Evolutionary conservation across 1,140 invertebrate genomes (phyloP).

Genomic region (Centruroides sculpturatus): DNA sequence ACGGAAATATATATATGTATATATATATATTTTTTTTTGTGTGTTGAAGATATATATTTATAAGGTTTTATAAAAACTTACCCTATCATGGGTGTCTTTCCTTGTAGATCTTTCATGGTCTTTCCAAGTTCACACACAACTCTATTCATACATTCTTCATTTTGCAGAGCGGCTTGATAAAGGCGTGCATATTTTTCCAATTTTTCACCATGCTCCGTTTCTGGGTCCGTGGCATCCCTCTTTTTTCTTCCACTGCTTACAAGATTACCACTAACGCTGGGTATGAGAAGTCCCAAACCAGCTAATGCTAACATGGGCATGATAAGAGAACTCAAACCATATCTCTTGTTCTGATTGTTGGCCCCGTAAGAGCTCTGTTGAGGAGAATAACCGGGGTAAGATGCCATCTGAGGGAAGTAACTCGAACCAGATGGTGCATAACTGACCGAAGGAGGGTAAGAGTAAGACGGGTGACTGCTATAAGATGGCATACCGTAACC

Average conservation of each 20-base stretch:
- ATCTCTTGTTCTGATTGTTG: conserved; percentile 3
- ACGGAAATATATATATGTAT: background rate
- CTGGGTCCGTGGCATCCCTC: conserved; percentile 1
- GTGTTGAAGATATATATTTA: background rate
- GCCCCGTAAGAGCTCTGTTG: conserved; percentile 11
- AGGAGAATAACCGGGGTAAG: conserved; percentile 5
- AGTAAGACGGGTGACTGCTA: too few species aligned
- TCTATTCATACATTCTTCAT: conserved; percentile 24
- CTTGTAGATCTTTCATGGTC: conserved; percentile 21
- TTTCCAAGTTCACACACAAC: conserved; percentile 24
- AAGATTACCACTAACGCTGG: conserved; percentile 18
- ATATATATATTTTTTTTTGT: background rate
- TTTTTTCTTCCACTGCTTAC: conserved; percentile 8
- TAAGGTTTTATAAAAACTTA: conserved; percentile 14
- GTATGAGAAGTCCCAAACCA: conserved; percentile 20
- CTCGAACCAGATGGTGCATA: background rate
- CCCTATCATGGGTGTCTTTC: conserved; percentile 21
- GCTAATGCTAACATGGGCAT: conserved; percentile 23
- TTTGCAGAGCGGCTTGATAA: conserved; percentile 22
- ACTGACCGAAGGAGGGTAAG: background rate
- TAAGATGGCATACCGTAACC: background rate
- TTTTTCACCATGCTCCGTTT: conserved; percentile 18
- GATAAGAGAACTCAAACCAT: conserved; percentile 18
- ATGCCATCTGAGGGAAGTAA: conserved; percentile 7
- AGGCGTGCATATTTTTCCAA: conserved; percentile 21